These are phyloP conservation scores for Aleiodes testaceus DNA, from an alignment of 2,888 invertebrate genomes.

Conservation along the genomic window DNA sequence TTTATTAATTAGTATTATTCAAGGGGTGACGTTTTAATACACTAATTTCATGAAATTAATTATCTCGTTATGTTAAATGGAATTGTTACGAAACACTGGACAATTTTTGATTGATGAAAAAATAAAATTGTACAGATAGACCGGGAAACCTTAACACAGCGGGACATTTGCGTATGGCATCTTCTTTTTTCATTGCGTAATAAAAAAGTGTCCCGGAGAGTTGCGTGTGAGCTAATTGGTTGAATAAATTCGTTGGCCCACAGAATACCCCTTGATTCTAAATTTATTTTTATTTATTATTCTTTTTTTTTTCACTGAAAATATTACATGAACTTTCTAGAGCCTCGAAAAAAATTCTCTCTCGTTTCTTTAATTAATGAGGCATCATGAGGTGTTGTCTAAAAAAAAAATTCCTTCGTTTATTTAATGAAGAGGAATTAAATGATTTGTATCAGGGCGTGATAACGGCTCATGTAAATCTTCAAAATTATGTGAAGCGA, in stretches of 20 bases:
- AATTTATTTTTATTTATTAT: constrained; percentile 14
- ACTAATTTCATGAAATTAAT: too few relatives aligned
- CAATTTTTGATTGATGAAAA: neutral
- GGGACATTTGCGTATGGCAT: constrained; percentile 7
- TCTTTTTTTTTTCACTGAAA: neutral
- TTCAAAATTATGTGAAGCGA: constrained; percentile 18
- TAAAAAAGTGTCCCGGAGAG: constrained; percentile 2
- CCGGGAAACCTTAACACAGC: neutral
- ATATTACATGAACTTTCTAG: neutral
- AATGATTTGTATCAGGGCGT: constrained; percentile 36
- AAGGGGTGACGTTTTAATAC: neutral
- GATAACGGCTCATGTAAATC: constrained; percentile 39
- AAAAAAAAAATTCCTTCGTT: neutral
- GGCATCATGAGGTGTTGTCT: neutral
- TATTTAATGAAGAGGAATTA: constrained; percentile 39
- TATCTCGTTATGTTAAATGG: too few relatives aligned
- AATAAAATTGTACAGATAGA: neutral
- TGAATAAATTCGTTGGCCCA: constrained; percentile 12
- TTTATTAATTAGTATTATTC: neutral
- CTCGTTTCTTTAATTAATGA: neutral
- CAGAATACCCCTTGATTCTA: neutral
- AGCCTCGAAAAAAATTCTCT: neutral
- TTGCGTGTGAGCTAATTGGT: constrained; percentile 6
- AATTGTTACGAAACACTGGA: constrained; percentile 3
- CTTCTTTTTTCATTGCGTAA: constrained; percentile 2